These are phyloP conservation scores for Lasioglossum marginatum DNA, from an alignment of 2,888 invertebrate species.

Conservation along the genomic window DNA sequence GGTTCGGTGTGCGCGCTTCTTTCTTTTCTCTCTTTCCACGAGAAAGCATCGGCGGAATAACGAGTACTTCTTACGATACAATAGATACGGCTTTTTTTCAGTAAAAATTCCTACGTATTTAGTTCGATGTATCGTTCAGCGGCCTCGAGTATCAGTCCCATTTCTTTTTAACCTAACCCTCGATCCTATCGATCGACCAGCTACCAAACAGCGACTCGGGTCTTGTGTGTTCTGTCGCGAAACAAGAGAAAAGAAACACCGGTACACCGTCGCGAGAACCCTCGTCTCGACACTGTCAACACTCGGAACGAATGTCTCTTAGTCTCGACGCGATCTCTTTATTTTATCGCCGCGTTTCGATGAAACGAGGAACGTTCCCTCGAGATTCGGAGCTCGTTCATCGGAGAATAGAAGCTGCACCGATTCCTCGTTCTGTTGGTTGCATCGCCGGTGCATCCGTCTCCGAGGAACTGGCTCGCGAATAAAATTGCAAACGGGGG, in stretches of 20 bases:
- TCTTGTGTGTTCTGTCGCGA: slow-evolving; percentile 21
- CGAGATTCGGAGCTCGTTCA: neutral
- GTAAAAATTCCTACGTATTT: slow-evolving; percentile 65
- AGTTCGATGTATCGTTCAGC: slow-evolving; percentile 63
- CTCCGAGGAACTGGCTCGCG: slow-evolving; percentile 2
- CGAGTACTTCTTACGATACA: slow-evolving; percentile 40
- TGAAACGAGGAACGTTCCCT: slow-evolving; percentile 12
- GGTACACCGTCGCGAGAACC: slow-evolving; percentile 12
- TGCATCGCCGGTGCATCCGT: neutral
- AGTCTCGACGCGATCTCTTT: neutral
- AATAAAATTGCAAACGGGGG: neutral
- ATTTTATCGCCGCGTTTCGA: neutral
- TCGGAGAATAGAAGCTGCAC: neutral
- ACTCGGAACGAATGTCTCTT: neutral
- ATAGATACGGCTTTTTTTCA: slow-evolving; percentile 36
- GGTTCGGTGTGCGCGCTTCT: neutral
- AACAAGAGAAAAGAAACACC: slow-evolving; percentile 31
- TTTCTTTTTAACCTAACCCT: neutral
- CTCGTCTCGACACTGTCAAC: neutral
- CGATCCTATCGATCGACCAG: slow-evolving; percentile 23
- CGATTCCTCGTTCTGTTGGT: neutral
- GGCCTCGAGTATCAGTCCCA: neutral
- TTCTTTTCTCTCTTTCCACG: neutral
- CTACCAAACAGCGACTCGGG: slow-evolving; percentile 28
- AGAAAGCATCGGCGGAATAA: slow-evolving; percentile 23